Evolutionary conservation across 2,113 vertebrate species (phyloP).

Genomic region (Cryptomyrus ogoouensis): DNA sequence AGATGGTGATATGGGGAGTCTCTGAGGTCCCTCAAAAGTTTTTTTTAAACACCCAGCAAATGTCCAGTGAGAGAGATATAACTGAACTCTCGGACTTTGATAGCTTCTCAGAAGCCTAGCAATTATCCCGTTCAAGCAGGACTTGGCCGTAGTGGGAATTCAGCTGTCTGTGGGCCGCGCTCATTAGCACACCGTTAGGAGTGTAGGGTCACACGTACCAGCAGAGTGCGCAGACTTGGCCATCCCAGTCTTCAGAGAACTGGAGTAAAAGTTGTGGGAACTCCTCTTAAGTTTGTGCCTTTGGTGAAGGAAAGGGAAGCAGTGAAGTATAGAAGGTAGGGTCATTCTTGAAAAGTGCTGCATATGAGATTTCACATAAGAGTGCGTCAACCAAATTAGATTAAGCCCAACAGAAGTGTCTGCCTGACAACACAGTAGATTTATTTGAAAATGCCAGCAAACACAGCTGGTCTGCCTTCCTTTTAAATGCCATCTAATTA

Average conservation of each 20-base stretch:
- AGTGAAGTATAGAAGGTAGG: slow-evolving; percentile 32
- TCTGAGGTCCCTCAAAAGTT: neutral
- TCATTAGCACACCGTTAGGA: slow-evolving; percentile 34
- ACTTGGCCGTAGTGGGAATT: neutral
- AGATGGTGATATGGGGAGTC: neutral
- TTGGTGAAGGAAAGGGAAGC: slow-evolving; percentile 28
- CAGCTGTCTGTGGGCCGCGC: slow-evolving; percentile 16
- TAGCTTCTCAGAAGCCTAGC: neutral
- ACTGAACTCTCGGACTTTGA: neutral
- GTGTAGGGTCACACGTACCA: slow-evolving; percentile 22
- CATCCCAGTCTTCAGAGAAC: neutral
- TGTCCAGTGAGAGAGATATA: neutral
- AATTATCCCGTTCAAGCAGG: neutral
- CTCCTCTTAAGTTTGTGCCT: slow-evolving; percentile 32
- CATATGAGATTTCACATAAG: slow-evolving; percentile 13
- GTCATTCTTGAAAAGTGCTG: slow-evolving; percentile 26
- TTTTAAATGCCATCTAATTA: neutral
- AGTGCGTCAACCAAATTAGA: neutral
- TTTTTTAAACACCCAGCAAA: neutral
- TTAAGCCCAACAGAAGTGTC: neutral
- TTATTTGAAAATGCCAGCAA: neutral
- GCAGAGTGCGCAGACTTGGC: neutral
- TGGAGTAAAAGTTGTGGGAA: slow-evolving; percentile 23
- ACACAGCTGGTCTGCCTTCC: neutral
- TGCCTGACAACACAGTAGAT: slow-evolving; percentile 18